Conservation (phyloP, 1,140 invertebrate species). For the Bathynomus jamesi region DNA sequence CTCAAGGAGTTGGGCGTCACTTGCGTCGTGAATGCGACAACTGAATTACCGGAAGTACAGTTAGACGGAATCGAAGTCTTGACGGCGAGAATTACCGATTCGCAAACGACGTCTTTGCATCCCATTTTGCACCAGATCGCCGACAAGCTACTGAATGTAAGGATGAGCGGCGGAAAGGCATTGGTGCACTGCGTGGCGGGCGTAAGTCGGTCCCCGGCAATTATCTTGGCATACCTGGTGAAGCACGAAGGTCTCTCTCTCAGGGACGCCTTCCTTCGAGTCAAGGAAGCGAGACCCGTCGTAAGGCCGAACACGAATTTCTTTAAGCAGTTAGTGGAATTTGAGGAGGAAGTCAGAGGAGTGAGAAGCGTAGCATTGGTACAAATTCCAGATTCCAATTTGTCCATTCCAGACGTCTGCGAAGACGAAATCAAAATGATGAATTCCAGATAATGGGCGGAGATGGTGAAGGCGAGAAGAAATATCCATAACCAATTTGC, state of each 20-base stretch:
- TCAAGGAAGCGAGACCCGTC: slow-evolving; percentile 56
- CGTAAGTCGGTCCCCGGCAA: slow-evolving; percentile 71
- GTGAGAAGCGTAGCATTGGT: slow-evolving; percentile 59
- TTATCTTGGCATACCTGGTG: slow-evolving; percentile 81
- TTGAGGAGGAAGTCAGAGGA: slow-evolving; percentile 59
- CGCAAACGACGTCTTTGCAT: slow-evolving; percentile 56
- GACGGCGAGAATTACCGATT: slow-evolving; percentile 62
- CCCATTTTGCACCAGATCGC: slow-evolving; percentile 65
- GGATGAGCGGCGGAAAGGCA: slow-evolving; percentile 57
- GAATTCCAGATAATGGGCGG: neutral
- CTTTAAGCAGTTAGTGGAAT: slow-evolving; percentile 73
- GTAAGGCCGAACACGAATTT: slow-evolving; percentile 84
- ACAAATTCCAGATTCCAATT: slow-evolving; percentile 57
- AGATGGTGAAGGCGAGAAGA: neutral
- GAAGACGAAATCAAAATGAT: slow-evolving; percentile 43
- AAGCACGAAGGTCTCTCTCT: slow-evolving; percentile 69
- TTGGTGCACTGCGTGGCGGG: slow-evolving; percentile 86
- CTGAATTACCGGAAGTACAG: slow-evolving; percentile 66
- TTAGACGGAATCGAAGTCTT: slow-evolving; percentile 43
- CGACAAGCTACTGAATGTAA: slow-evolving; percentile 62
- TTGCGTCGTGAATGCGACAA: slow-evolving; percentile 69
- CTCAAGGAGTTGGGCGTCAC: slow-evolving; percentile 51
- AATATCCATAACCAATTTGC: neutral
- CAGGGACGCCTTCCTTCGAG: slow-evolving; percentile 66
- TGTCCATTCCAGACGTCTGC: slow-evolving; percentile 64